These are phyloP conservation scores for Psittacula cyanocephala DNA, from an alignment of 2,113 vertebrate genomes.

Conservation along the genomic window DNA sequence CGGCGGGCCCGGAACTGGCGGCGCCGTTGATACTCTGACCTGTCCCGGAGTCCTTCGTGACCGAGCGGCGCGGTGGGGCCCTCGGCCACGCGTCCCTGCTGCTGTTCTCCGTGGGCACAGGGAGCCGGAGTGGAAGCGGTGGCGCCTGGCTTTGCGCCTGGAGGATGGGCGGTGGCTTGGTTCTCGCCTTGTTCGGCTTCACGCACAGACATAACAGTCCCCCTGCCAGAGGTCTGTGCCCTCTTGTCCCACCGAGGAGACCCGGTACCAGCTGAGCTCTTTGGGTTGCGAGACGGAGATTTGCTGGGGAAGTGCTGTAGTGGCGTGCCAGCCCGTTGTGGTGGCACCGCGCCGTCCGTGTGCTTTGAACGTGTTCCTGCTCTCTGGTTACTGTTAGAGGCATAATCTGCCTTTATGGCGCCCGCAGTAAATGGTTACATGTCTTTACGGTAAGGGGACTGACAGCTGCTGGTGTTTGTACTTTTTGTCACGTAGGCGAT, in stretches of 20 bases:
- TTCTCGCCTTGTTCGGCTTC: background rate
- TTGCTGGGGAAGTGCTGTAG: accelerated
- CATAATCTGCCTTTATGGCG: accelerated
- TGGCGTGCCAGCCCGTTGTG: accelerated
- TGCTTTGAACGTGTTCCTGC: accelerated
- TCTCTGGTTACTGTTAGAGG: accelerated
- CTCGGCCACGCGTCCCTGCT: too few relatives aligned
- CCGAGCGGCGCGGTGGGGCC: too few relatives aligned
- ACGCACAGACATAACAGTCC: background rate
- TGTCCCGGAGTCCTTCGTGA: background rate
- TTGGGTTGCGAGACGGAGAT: background rate
- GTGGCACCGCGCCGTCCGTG: accelerated
- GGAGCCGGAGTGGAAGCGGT: background rate
- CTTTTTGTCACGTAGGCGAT: accelerated
- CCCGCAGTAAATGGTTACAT: accelerated
- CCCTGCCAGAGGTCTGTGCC: background rate
- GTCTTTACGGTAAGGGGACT: too few relatives aligned
- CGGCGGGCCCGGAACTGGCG: background rate
- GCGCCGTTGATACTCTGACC: background rate
- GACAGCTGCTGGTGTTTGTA: accelerated
- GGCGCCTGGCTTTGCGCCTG: background rate
- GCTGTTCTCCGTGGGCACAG: too few relatives aligned
- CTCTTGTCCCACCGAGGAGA: accelerated
- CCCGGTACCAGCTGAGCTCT: too few relatives aligned
- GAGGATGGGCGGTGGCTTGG: background rate